Evolutionary conservation across 2,113 vertebrate genomes (phyloP).

Genomic region (Parus major): DNA sequence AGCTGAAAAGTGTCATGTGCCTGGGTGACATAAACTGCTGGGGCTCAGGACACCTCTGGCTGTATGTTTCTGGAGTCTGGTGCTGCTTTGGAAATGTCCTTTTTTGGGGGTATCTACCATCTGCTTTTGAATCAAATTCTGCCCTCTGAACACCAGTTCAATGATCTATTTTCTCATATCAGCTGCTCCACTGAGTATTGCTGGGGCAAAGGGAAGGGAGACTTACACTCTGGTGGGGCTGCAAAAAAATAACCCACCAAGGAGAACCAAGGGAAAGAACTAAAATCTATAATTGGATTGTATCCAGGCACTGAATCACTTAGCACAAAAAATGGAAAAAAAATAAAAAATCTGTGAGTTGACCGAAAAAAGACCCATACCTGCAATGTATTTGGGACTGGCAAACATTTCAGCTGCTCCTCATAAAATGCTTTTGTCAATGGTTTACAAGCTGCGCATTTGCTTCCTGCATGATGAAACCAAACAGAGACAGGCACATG

Average conservation of each 20-base stretch:
- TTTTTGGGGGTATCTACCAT: neutral
- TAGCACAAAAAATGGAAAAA: neutral
- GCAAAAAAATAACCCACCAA: neutral
- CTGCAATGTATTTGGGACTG: neutral
- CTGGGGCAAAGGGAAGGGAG: neutral
- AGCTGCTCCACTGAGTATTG: neutral
- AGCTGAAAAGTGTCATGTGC: neutral
- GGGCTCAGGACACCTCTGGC: neutral
- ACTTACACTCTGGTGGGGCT: neutral
- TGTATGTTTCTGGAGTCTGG: neutral
- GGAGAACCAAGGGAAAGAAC: neutral
- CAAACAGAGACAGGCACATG: neutral
- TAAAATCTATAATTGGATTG: neutral
- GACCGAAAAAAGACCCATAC: neutral
- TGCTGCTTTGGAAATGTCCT: neutral
- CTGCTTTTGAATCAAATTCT: neutral
- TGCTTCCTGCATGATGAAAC: neutral
- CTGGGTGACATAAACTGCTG: neutral
- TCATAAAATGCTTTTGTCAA: neutral
- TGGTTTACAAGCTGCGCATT: neutral
- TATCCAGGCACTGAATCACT: neutral
- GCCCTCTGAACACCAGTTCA: neutral
- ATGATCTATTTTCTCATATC: neutral
- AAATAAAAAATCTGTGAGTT: neutral
- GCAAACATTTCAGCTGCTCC: neutral